Evolutionary conservation across 2,113 vertebrate species (phyloP), one percentile per base, ranked within the genome.

Genomic region (Pedionomus torquatus): DNA sequence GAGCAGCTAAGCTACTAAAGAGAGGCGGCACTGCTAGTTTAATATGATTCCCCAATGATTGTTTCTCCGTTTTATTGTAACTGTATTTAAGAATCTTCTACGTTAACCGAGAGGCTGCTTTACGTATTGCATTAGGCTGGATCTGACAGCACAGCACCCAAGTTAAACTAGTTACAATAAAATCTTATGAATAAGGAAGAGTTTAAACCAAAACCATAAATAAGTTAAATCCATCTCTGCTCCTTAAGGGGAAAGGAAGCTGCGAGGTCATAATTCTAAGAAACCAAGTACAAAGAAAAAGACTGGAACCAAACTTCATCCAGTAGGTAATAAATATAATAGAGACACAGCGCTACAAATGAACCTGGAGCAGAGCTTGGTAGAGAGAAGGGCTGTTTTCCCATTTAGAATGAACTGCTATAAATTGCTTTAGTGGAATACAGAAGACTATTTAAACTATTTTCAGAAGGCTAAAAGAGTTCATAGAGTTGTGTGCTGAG

Each of bases 81-180:
- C 71, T 74, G 74, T 91, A 94, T 91, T 90, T 93, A 75, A 71
- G n/a, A 75, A 55, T 80, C 19, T 69, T 69, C 35, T 20, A 33
- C 51, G 80, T n/a, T 33, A 68, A 93, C 60, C 21, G 37, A 92
- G 91, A 90, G 61, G 65, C 46, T 72, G 71, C 81, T 88, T 60
- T 88, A 85, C 63, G 87, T 60, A 74, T 51, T 89, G 87, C 75
- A 43, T 89, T 58, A 78, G 85, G 55, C 70, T 75, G n/a, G 51
- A 66, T 41, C 64, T 71, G 51, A 84, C 66, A 92, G 75, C 69
- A 64, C 0, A 82, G 88, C 88, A 81, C 87, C 87, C 68, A 81
- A 95, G 88, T 89, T 76, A 92, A 74, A 88, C 87, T 72, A 66
- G 91, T 82, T 79, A 87, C 78, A 83, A 91, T 68, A 89, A 94